These are phyloP conservation scores for Trachops cirrhosus DNA, from an alignment of 2,797 vertebrate genomes.

Conservation along the genomic window DNA sequence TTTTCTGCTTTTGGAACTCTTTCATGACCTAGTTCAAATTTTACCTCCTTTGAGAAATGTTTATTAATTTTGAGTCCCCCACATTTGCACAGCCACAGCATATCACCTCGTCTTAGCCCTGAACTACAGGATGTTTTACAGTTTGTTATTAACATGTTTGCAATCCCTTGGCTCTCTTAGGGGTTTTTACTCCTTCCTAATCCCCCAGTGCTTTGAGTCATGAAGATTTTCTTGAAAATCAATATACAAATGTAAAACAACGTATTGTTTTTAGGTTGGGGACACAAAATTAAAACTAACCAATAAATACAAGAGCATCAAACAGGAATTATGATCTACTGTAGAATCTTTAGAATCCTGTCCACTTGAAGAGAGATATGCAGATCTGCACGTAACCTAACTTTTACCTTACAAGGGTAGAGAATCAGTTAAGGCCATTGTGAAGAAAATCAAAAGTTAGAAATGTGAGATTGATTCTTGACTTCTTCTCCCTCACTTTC, in stretches of 20 bases:
- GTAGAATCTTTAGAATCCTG: background rate
- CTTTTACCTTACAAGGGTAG: background rate
- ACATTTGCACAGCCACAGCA: background rate
- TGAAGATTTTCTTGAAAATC: slow-evolving; percentile 25
- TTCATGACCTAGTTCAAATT: slow-evolving; percentile 53
- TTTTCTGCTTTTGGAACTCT: slow-evolving; percentile 35
- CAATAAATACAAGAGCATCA: background rate
- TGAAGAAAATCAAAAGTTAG: slow-evolving; percentile 5
- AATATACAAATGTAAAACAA: slow-evolving; percentile 38
- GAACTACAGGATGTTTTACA: background rate
- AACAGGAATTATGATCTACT: background rate
- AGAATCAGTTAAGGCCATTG: background rate
- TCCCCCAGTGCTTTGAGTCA: background rate
- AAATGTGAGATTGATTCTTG: slow-evolving; percentile 3
- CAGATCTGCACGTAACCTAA: background rate
- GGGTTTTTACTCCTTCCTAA: background rate
- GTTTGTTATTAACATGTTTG: background rate
- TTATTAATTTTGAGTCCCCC: slow-evolving; percentile 1
- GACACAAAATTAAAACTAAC: slow-evolving; percentile 15
- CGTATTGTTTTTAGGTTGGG: background rate
- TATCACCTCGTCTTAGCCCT: background rate
- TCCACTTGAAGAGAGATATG: background rate
- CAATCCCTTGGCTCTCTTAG: background rate
- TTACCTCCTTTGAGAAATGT: slow-evolving; percentile 43
- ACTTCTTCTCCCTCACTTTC: background rate